Evolutionary conservation across 2,113 vertebrate genomes (phyloP).

Genomic region (Sinocyclocheilus anophthalmus): DNA sequence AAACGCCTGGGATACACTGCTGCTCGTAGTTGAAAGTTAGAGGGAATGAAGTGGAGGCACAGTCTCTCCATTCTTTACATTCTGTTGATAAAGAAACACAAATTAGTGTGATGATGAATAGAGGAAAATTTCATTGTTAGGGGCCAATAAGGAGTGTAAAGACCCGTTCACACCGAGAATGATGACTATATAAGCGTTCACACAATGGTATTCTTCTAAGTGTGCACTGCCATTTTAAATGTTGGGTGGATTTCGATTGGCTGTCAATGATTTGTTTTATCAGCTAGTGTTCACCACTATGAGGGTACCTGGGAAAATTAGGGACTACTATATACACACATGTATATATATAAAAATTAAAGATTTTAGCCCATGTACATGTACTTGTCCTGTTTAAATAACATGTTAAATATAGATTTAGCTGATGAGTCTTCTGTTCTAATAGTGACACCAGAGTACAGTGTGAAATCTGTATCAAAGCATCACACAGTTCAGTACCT

Average conservation of each 20-base stretch:
- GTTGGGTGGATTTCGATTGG: too few relatives aligned
- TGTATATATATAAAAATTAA: too few relatives aligned
- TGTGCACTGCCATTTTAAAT: too few relatives aligned
- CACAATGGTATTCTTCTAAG: too few relatives aligned
- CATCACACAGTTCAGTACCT: conserved; percentile 69
- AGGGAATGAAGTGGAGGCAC: conserved; percentile 59
- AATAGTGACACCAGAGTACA: not conserved
- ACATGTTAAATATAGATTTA: not conserved
- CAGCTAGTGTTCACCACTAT: not conserved
- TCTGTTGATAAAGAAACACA: conserved; percentile 50
- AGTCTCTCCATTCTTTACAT: conserved; percentile 72
- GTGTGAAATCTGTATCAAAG: not conserved
- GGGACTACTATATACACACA: too few relatives aligned
- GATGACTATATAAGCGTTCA: too few relatives aligned
- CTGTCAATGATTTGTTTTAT: too few relatives aligned
- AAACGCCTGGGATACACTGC: conserved; percentile 70
- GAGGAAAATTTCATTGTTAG: not conserved
- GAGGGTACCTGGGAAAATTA: not conserved
- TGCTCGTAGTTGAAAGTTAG: conserved; percentile 74
- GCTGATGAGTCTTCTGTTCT: not conserved
- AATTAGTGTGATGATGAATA: not conserved
- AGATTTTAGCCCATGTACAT: too few relatives aligned
- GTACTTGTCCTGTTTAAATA: too few relatives aligned
- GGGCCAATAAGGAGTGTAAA: not conserved
- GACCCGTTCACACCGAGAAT: too few relatives aligned